Evolutionary conservation across 2,797 vertebrate genomes (phyloP), one percentile per base, ranked within the genome.

Genomic region (Lerista edwardsae): DNA sequence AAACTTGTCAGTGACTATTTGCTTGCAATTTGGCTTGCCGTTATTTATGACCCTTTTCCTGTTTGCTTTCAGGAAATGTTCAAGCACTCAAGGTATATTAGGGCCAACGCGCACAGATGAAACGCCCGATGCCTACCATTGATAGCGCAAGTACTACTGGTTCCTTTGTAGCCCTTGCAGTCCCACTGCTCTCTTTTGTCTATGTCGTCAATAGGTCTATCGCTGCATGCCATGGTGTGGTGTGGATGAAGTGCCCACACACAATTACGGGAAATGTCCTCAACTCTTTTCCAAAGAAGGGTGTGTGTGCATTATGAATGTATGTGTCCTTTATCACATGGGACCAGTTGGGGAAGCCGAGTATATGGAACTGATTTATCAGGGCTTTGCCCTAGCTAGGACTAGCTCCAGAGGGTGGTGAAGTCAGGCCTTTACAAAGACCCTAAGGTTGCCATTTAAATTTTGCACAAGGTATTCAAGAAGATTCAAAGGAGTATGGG

Each of bases 41-140:
- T 29, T 85, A 62, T 93, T 79, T 90, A 92, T 93, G 79, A 64
- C 59, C 75, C 75, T 89, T n/a, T 93, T 90, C 86, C 72, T 74
- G 72, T 82, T 39, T 86, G 68, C 83, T 86, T 89, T 89, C 86
- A 88, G 82, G 88, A 93, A 91, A 90, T 90, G 82, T 93, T 91
- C 90, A 91, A 87, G 90, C 92, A 87, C 29, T 0, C 82, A 88
- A 36, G 87, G 91, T 89, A 79, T 69, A 25, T 17, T 67, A 59
- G 8, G 47, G 65, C 6, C 80, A 47, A 83, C 27, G 82, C 62
- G 0, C 19, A 90, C 84, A 4, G 25, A 29, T 34, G 75, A 80
- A 1, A 9, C 12, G 34, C 68, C 4, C n/a, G 29, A 74, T 36
- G 7, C 0, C 79, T 55, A 36, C 21, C 80, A n/a, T 4, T 7